These are phyloP conservation scores for Apogon talboti DNA, from an alignment of 2,797 vertebrate species.

Conservation along the genomic window DNA sequence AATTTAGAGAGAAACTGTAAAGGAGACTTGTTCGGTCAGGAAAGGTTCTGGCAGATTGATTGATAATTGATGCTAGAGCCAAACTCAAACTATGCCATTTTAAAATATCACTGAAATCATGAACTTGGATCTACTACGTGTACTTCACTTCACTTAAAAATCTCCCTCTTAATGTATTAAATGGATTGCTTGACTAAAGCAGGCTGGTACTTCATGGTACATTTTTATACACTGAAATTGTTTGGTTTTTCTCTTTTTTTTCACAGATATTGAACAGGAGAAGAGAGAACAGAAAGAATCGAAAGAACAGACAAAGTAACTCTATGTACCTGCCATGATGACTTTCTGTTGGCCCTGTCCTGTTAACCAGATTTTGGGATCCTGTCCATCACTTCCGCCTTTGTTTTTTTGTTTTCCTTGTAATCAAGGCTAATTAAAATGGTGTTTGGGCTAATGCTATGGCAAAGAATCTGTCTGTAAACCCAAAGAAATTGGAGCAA, in stretches of 20 bases:
- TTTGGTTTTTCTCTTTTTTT: background rate
- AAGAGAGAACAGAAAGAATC: slow-evolving; percentile 50
- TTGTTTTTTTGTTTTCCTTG: slow-evolving; percentile 14
- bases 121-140: no score
- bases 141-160: no score
- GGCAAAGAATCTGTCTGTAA: slow-evolving; percentile 17
- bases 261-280: slow-evolving; percentile 75
- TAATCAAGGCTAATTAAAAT: slow-evolving; percentile 29
- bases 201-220: no score
- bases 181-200: no score
- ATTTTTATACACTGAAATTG: no score
- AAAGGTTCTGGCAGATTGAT: slow-evolving; percentile 4
- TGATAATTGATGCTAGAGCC: slow-evolving; percentile 6
- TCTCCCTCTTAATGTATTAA: no score
- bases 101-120: background rate
- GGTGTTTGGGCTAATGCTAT: slow-evolving; percentile 25
- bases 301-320: slow-evolving; percentile 12
- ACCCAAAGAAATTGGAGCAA: slow-evolving; percentile 16
- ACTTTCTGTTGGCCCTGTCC: slow-evolving; percentile 8
- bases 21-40: slow-evolving; percentile 2
- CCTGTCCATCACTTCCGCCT: slow-evolving; percentile 14
- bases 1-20: background rate
- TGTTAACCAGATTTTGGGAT: slow-evolving; percentile 15
- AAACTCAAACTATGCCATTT: slow-evolving; percentile 21
- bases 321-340: background rate